Percentiles rank a stretch among this genome's conserved stretches.
phyloP scores from a whole-genome alignment of 2,888 invertebrate genomes.

The Blastobasis adustella region DNA sequence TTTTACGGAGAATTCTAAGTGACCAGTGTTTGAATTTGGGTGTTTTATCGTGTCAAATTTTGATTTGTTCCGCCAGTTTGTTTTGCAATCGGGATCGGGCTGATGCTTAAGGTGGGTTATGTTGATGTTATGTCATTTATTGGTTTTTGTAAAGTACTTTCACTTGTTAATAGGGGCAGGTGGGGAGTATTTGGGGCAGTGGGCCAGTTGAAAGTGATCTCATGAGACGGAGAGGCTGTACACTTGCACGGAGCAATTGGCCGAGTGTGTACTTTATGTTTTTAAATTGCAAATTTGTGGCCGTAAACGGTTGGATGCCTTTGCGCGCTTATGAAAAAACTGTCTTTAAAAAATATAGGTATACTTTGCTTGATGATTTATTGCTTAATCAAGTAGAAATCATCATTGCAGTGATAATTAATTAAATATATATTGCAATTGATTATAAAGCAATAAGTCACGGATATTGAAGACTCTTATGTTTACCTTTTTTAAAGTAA shows the following conservation, averaged over 20 bases:
- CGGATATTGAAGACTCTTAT: no score
- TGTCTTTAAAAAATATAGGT: no score
- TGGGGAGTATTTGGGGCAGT: conserved; percentile 39
- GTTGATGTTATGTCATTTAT: conserved; percentile 42
- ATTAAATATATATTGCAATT: no score
- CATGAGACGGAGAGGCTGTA: not conserved
- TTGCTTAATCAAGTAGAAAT: no score
- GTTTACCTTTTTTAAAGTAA: no score
- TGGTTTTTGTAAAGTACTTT: conserved; percentile 42
- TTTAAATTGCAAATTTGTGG: no score
- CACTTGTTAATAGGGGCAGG: conserved; percentile 27
- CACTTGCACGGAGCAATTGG: not conserved
- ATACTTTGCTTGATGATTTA: no score
- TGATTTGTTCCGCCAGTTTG: conserved; percentile 5
- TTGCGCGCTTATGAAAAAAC: no score
- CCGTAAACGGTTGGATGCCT: no score
- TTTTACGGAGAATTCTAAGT: conserved; percentile 17
- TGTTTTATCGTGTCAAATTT: conserved; percentile 15
- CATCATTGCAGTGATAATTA: no score
- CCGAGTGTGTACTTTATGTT: not conserved
- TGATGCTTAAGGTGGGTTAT: conserved; percentile 29
- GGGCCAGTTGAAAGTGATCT: conserved; percentile 42
- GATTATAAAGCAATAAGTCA: no score
- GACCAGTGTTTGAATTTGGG: conserved; percentile 2
- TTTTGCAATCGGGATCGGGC: not conserved